phyloP scores from a whole-genome alignment of 2,113 vertebrate species.

The Ophthalmolycus amberensis region DNA sequence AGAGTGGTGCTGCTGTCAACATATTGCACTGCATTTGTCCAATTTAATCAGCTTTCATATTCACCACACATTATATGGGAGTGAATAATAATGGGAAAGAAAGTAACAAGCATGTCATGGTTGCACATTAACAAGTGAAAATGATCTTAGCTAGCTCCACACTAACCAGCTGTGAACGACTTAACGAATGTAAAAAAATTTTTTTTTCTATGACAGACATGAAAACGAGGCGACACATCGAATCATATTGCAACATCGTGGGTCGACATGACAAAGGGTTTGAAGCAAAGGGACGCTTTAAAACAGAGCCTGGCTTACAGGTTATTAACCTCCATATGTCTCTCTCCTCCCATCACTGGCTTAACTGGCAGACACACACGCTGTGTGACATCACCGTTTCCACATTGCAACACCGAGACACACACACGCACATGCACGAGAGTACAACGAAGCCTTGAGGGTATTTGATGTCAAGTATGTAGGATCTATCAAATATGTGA shows the following conservation, averaged over 20 bases:
- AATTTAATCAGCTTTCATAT: conserved; percentile 58
- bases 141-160: conserved; percentile 30
- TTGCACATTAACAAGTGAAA: conserved; percentile 49
- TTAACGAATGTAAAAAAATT: conserved; percentile 51
- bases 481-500: not conserved
- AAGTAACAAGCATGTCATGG: conserved; percentile 46
- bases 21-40: conserved; percentile 40
- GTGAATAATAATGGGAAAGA: conserved; percentile 49
- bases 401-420: not conserved
- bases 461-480: conserved; percentile 1
- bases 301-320: conserved; percentile 35
- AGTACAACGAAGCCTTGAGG: not conserved
- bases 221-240: conserved; percentile 27
- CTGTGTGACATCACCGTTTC: conserved; percentile 12
- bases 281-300: conserved; percentile 31
- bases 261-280: conserved; percentile 19
- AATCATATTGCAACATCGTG: conserved; percentile 26
- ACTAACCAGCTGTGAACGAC: conserved; percentile 52
- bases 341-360: conserved; percentile 27
- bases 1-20: conserved; percentile 61
- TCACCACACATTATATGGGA: conserved; percentile 14
- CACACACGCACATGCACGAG: not conserved
- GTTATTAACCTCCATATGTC: conserved; percentile 52
- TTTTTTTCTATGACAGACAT: conserved; percentile 5
- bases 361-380: conserved; percentile 15